A percentile compares a stretch with the other conserved stretches of the same genome.
Evolutionary conservation across 1,140 invertebrate species (phyloP).

Genomic region (Anastatus disparis): DNA sequence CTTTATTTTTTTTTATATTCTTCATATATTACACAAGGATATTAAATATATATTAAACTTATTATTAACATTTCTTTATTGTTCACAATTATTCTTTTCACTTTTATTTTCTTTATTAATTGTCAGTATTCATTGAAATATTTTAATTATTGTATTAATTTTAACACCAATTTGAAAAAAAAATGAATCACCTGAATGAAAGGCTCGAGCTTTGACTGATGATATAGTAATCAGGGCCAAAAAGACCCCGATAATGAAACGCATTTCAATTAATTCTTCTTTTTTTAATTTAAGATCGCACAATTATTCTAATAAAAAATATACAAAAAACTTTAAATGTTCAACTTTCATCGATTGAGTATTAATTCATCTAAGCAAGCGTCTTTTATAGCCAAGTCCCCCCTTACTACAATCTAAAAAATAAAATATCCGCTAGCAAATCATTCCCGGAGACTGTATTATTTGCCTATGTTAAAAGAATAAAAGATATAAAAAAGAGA

Average conservation of each 20-base stretch:
- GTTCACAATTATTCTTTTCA: no score
- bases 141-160: no score
- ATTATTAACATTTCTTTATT: neutral
- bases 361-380: conserved; percentile 2
- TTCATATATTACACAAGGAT: neutral
- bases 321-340: neutral
- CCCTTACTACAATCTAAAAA: neutral
- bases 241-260: neutral
- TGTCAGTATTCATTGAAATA: neutral
- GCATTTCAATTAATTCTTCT: neutral
- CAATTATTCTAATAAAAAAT: neutral
- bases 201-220: neutral
- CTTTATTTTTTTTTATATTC: neutral
- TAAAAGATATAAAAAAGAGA: neutral
- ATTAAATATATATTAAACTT: neutral
- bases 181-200: conserved; percentile 28
- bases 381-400: conserved; percentile 22
- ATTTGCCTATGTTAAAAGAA: conserved; percentile 9
- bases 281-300: no score
- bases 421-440: conserved; percentile 1
- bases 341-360: conserved; percentile 19
- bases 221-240: conserved; percentile 13
- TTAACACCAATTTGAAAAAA: neutral
- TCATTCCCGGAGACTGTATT: conserved; percentile 22
- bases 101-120: no score